phyloP scores from a whole-genome alignment of 2,888 invertebrate genomes.

The Adela reaumurella region DNA sequence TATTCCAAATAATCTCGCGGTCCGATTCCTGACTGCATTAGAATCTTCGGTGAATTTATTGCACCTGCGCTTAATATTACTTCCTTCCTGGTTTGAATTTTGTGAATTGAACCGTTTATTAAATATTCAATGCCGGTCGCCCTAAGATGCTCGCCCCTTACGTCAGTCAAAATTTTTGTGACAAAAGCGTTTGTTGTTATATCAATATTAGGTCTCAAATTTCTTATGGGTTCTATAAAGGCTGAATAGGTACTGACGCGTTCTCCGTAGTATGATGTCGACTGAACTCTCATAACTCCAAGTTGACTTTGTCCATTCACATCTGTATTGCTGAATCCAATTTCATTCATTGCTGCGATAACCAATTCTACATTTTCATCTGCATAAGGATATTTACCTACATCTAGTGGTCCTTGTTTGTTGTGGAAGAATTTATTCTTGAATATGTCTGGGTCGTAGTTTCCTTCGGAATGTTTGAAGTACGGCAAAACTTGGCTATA shows the following conservation, averaged over 20 bases:
- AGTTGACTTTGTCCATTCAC: conserved; percentile 41
- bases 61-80: conserved; percentile 41
- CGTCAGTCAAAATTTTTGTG: conserved; percentile 31
- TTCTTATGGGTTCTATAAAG: conserved; percentile 40
- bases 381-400: conserved; percentile 39
- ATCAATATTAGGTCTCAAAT: conserved; percentile 31
- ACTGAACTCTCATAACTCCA: conserved; percentile 45
- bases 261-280: conserved; percentile 42
- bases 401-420: conserved; percentile 41
- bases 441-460: conserved; percentile 43
- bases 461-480: conserved; percentile 49
- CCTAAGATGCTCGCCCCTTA: conserved; percentile 19
- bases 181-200: conserved; percentile 39
- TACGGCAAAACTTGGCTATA: conserved; percentile 36
- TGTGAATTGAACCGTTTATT: conserved; percentile 37
- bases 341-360: conserved; percentile 38
- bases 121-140: conserved; percentile 35
- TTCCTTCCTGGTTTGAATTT: conserved; percentile 30
- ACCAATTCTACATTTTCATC: conserved; percentile 44
- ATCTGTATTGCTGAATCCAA: conserved; percentile 45
- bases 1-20: conserved; percentile 45
- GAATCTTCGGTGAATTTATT: conserved; percentile 39
- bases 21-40: conserved; percentile 47
- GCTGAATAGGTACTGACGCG: conserved; percentile 44
- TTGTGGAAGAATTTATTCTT: conserved; percentile 43